A percentile compares a stretch with the other conserved stretches of the same genome.
phyloP scores from a whole-genome alignment of 1,140 invertebrate species.

The Arion vulgaris region DNA sequence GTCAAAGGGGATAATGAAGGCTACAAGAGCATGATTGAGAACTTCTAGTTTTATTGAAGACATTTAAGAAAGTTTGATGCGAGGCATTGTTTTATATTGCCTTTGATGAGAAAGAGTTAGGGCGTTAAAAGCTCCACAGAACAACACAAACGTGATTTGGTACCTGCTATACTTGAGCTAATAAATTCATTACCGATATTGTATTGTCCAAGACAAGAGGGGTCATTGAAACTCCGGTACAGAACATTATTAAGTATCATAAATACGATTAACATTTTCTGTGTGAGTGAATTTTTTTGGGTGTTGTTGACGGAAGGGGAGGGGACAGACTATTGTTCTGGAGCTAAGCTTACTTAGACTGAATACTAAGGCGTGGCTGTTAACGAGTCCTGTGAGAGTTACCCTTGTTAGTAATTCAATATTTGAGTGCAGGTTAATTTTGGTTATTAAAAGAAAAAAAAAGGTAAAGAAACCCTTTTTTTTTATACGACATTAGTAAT shows the following conservation, averaged over 20 bases:
- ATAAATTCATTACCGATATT: background rate
- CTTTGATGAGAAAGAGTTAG: conserved; percentile 3
- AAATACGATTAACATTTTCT: background rate
- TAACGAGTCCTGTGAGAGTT: too few relatives aligned
- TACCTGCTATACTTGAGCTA: background rate
- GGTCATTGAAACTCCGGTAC: background rate
- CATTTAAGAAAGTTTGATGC: conserved; percentile 6
- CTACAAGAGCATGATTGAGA: background rate
- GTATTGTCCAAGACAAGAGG: background rate
- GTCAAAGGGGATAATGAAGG: background rate
- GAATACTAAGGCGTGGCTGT: too few relatives aligned
- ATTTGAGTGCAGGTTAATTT: too few relatives aligned
- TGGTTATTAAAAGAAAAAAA: too few relatives aligned
- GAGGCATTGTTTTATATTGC: background rate
- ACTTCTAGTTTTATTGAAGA: background rate
- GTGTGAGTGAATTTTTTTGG: background rate
- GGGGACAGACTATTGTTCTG: too few relatives aligned
- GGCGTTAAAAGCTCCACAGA: background rate
- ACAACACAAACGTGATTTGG: conserved; percentile 9
- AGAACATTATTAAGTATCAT: background rate
- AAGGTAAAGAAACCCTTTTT: too few relatives aligned
- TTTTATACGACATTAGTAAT: too few relatives aligned
- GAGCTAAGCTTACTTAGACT: too few relatives aligned
- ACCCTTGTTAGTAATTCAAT: too few relatives aligned
- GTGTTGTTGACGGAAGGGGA: too few relatives aligned